Conservation (phyloP, 2,113 vertebrate genomes). For the Podilymbus podiceps region DNA sequence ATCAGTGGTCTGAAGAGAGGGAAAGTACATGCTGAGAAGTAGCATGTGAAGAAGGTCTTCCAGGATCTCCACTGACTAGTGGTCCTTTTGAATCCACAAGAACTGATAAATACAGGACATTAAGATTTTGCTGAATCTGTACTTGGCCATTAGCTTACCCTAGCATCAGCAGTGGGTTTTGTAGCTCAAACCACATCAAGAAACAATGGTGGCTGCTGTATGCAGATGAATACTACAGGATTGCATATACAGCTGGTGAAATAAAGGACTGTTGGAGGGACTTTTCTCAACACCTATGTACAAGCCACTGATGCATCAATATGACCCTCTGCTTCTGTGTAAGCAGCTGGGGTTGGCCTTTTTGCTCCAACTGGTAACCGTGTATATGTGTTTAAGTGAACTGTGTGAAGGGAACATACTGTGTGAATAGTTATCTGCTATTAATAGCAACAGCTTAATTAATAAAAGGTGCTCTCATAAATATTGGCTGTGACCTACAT, state of each 20-base stretch:
- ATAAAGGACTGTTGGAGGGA: background rate
- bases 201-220: background rate
- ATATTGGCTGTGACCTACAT: background rate
- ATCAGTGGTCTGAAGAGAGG: background rate
- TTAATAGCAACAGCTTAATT: background rate
- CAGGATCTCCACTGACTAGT: background rate
- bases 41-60: background rate
- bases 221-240: background rate
- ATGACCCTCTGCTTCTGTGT: background rate
- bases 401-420: background rate
- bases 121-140: background rate
- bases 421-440: background rate
- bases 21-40: background rate
- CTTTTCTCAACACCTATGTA: background rate
- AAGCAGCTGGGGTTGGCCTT: background rate
- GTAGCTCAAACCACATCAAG: background rate
- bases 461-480: background rate
- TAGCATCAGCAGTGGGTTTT: background rate
- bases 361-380: background rate
- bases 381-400: background rate
- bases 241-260: background rate
- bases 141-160: background rate
- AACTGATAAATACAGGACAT: background rate
- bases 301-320: background rate
- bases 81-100: background rate